Percentiles rank a stretch among this genome's conserved stretches.
These are phyloP conservation scores for Polypedilum pembai DNA, from an alignment of 1,140 invertebrate genomes.

Conservation along the genomic window DNA sequence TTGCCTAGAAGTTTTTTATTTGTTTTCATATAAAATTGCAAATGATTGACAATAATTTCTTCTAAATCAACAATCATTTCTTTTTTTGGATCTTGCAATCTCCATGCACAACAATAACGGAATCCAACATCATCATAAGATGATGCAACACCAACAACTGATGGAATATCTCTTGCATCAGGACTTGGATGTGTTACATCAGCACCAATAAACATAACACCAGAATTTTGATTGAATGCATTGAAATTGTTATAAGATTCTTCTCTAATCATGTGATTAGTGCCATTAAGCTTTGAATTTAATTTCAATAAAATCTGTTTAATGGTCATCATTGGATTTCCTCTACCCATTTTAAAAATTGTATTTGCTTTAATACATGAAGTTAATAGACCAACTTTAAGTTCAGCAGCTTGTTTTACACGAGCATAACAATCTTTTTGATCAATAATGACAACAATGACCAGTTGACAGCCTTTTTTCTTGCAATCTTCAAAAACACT, in stretches of 20 bases:
- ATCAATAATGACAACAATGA: conserved; percentile 50
- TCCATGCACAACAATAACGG: conserved; percentile 60
- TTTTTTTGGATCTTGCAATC: conserved; percentile 55
- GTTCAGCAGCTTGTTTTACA: conserved; percentile 69
- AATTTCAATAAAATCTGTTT: conserved; percentile 77
- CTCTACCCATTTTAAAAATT: conserved; percentile 37
- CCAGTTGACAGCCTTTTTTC: conserved; percentile 35
- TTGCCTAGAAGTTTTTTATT: conserved; percentile 46
- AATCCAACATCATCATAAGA: conserved; percentile 58
- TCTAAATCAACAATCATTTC: conserved; percentile 72
- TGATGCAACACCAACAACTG: conserved; percentile 74
- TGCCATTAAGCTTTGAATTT: conserved; percentile 72
- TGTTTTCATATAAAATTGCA: conserved; percentile 46
- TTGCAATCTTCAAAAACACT: neutral
- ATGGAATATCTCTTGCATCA: conserved; percentile 61
- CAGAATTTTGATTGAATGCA: conserved; percentile 39
- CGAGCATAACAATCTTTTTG: conserved; percentile 44
- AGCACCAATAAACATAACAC: conserved; percentile 68
- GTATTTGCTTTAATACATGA: conserved; percentile 69
- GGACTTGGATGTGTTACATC: conserved; percentile 83
- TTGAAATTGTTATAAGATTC: conserved; percentile 32
- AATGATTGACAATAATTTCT: conserved; percentile 52
- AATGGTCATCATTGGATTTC: conserved; percentile 47
- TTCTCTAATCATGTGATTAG: conserved; percentile 58
- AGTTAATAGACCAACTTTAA: conserved; percentile 65